Evolutionary conservation across 1,140 invertebrate species (phyloP), one percentile per base, ranked within the genome.

Genomic region (Macrotrachela quadricornifera): DNA sequence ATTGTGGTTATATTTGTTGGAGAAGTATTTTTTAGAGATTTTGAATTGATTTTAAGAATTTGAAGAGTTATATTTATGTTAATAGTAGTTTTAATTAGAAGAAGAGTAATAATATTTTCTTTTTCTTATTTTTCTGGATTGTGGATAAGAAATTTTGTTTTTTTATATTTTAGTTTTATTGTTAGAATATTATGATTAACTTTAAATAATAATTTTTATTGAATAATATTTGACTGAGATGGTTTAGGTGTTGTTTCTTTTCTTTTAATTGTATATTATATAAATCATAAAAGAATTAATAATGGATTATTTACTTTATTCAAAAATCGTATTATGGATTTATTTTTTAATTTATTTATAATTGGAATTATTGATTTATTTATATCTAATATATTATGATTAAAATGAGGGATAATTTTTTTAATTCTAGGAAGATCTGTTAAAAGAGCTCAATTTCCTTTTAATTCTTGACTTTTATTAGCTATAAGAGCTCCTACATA

Each of bases 391-490:
- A 3, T 48, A n/a, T n/a, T n/a, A n/a, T 14, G 15, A n/a, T 17
- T n/a, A 16, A 46, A 1, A 18, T 50, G 21, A 39, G 46, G 36
- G 48, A 45, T 54, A 0, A 44, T 47, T 36, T 21, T 38, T 14
- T 2, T 36, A 14, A 10, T 15, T 10, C 4, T 60, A 30, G 60
- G 69, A 60, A 70, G 63, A 69, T 70, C 60, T 60, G 62, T 60
- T 60, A 81, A 81, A 68, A 80, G 77, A 59, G 78, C 78, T 62
- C 77, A 80, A 70, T 73, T 80, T 72, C 77, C 77, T 48, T 81
- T 81, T 76, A 77, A 75, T 59, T 70, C 73, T 56, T 79, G 79
- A 63, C 64, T 81, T 37, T 79, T 79, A 0, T 73, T 73, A 9
- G 78, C 78, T 37, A 80, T 80, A 64, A 74, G 76, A 1, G 78